Evolutionary conservation across 2,888 invertebrate genomes (phyloP).

Genomic region (Folsomia manolachei): DNA sequence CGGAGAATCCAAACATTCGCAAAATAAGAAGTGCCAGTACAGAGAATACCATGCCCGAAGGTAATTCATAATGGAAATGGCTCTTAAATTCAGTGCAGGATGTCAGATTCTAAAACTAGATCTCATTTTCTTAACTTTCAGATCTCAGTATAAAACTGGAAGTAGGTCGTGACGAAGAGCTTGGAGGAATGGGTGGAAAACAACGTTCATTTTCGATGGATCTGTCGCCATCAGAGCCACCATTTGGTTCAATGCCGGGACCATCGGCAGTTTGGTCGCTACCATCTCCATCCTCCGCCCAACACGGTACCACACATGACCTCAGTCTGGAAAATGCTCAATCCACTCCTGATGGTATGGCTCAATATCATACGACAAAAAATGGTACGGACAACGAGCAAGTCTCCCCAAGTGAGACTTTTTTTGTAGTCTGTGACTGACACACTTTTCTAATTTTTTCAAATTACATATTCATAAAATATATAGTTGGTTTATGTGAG

Average conservation of each 20-base stretch:
- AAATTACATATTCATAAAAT: not conserved
- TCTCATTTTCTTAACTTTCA: slow-evolving; percentile 54
- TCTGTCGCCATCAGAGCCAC: slow-evolving; percentile 50
- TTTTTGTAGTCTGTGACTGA: slow-evolving; percentile 1
- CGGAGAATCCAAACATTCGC: slow-evolving; percentile 51
- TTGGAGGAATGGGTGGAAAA: slow-evolving; percentile 44
- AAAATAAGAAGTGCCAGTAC: slow-evolving; percentile 51
- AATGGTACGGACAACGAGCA: not conserved
- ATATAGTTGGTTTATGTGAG: not conserved
- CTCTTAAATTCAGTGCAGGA: too few species aligned
- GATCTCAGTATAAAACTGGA: slow-evolving; percentile 77
- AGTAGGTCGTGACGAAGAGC: slow-evolving; percentile 50
- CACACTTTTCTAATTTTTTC: slow-evolving; percentile 3
- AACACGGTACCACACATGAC: slow-evolving; percentile 46
- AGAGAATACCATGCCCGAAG: slow-evolving; percentile 51
- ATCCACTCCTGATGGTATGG: slow-evolving; percentile 49
- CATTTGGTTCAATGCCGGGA: slow-evolving; percentile 46
- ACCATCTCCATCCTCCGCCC: slow-evolving; percentile 48
- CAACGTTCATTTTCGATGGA: slow-evolving; percentile 51
- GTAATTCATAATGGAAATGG: slow-evolving; percentile 33
- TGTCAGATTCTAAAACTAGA: not conserved
- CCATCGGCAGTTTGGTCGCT: slow-evolving; percentile 48
- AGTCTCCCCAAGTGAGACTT: not conserved
- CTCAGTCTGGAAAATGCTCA: slow-evolving; percentile 47
- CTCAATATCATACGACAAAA: not conserved